Conservation (phyloP, 2,797 vertebrate genomes). For the Florisuga fusca region DNA sequence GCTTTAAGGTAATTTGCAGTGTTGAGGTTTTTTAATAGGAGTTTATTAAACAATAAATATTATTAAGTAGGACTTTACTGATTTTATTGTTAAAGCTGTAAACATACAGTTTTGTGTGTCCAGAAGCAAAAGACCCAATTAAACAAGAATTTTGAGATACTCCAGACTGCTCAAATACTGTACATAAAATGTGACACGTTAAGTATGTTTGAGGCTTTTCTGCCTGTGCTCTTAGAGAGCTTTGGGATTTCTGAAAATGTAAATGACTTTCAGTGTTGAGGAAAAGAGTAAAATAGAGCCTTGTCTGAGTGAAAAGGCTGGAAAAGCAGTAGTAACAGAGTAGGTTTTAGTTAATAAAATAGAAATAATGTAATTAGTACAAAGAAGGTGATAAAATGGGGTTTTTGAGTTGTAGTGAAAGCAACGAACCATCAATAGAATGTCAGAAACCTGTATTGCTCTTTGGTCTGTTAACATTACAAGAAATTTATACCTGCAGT, state of each 20-base stretch:
- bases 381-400: not conserved
- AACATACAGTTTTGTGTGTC: not conserved
- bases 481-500: not conserved
- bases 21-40: not conserved
- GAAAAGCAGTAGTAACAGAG: not conserved
- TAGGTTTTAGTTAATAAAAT: not conserved
- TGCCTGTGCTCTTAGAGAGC: not conserved
- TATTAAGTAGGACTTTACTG: not conserved
- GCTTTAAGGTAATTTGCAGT: not conserved
- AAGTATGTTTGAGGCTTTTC: not conserved
- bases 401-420: not conserved
- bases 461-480: not conserved
- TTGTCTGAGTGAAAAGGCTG: not conserved
- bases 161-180: not conserved
- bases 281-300: not conserved
- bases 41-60: not conserved
- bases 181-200: not conserved
- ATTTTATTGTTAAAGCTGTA: not conserved
- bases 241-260: not conserved
- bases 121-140: not conserved
- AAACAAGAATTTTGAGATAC: not conserved
- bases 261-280: not conserved
- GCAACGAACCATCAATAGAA: not conserved
- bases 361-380: not conserved
- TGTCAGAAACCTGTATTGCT: not conserved